phyloP scores from a whole-genome alignment of 37 sponge, comb jelly and placozoan genomes.

The Eunapius fragilis region DNA sequence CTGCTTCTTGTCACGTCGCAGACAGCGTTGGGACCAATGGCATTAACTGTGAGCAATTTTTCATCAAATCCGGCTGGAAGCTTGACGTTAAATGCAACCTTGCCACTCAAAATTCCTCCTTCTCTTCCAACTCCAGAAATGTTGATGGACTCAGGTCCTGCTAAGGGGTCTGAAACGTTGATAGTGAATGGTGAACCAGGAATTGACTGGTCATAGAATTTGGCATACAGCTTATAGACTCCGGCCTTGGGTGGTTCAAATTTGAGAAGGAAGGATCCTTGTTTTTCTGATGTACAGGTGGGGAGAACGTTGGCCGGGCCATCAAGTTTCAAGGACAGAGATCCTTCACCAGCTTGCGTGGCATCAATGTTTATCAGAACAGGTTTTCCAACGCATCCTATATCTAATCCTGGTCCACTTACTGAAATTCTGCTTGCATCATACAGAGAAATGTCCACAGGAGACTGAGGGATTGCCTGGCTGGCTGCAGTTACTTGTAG shows the following conservation, averaged over 20 bases:
- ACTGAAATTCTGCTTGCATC: neutral
- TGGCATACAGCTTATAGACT: neutral
- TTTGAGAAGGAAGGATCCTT: neutral
- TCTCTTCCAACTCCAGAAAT: neutral
- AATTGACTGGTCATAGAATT: constrained; percentile 15
- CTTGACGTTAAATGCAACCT: neutral
- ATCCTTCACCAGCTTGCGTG: neutral
- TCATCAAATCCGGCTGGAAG: neutral
- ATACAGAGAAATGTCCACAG: neutral
- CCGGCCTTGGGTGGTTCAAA: constrained; percentile 8
- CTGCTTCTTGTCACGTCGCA: neutral
- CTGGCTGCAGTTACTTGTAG: neutral
- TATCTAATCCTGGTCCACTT: neutral
- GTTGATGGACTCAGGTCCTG: neutral
- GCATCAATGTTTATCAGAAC: neutral
- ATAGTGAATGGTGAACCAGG: constrained; percentile 34
- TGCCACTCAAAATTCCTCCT: neutral
- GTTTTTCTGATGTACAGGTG: neutral
- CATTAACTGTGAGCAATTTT: neutral
- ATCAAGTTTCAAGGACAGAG: neutral
- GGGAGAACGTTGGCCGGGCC: neutral
- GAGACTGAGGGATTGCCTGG: neutral
- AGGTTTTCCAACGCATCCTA: neutral
- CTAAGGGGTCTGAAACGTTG: constrained; percentile 4
- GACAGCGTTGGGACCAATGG: neutral